Evolutionary conservation across 64 coral and sea anemone species (phyloP).

Genomic region (Pocillopora verrucosa): DNA sequence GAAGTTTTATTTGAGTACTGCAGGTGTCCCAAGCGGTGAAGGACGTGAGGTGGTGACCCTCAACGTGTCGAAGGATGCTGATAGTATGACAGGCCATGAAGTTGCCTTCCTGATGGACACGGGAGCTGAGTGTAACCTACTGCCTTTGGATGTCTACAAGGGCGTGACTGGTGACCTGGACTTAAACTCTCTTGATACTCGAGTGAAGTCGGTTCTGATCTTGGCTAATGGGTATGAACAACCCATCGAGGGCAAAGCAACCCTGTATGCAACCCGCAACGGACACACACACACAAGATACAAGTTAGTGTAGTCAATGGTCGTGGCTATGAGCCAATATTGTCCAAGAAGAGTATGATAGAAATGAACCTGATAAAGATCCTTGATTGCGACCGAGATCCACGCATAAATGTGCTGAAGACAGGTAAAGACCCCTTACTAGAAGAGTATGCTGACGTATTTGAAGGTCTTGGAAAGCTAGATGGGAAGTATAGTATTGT

Average conservation of each 20-base stretch:
- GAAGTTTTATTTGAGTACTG: constrained; percentile 6
- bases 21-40: constrained; percentile 4
- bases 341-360: constrained; percentile 34
- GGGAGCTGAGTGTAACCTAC: constrained; percentile 29
- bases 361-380: constrained; percentile 22
- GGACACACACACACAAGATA: neutral
- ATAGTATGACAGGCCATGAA: neutral
- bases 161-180: constrained; percentile 13
- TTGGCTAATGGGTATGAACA: constrained; percentile 28
- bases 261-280: constrained; percentile 18
- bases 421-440: constrained; percentile 8
- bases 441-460: constrained; percentile 24
- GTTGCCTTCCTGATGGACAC: neutral
- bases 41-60: constrained; percentile 46
- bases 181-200: constrained; percentile 19
- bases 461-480: constrained; percentile 36
- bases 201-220: constrained; percentile 8
- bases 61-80: constrained; percentile 5
- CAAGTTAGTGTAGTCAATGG: constrained; percentile 20
- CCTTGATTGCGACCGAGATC: neutral
- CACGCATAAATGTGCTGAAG: neutral
- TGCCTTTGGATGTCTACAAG: constrained; percentile 49
- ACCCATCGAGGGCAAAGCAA: constrained; percentile 39
- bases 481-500: constrained; percentile 29
- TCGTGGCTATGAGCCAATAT: constrained; percentile 29